phyloP scores from a whole-genome alignment of 1,140 invertebrate species.

The Trissolcus basalis region DNA sequence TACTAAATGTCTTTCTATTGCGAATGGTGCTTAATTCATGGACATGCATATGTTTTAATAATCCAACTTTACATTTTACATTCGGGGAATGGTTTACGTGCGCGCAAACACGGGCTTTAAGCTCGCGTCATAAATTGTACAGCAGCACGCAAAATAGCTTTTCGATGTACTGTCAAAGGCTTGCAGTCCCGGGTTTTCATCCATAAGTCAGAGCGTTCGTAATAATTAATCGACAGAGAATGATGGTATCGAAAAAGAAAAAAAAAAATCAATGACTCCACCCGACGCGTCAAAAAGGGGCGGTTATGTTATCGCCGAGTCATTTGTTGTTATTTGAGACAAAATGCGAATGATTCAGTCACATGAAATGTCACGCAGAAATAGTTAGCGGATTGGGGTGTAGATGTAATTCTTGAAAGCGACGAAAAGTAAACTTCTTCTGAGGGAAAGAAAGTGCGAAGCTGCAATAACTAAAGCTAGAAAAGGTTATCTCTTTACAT shows the following conservation, averaged over 20 bases:
- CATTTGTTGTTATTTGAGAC: no score
- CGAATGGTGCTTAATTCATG: constrained; percentile 40
- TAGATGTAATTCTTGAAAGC: constrained; percentile 35
- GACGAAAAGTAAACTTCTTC: constrained; percentile 26
- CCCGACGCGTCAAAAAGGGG: no score
- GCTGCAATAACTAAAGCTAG: constrained; percentile 39
- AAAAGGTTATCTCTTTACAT: constrained; percentile 47
- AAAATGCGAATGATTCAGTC: no score
- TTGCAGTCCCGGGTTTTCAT: constrained; percentile 38
- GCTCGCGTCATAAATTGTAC: constrained; percentile 56
- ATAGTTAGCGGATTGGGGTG: no score
- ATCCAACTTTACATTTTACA: constrained; percentile 9
- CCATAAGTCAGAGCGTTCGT: constrained; percentile 14
- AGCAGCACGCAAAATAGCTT: constrained; percentile 69
- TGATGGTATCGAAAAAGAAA: no score
- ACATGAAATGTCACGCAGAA: no score
- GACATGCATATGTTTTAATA: constrained; percentile 46
- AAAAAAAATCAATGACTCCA: no score
- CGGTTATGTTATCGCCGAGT: no score
- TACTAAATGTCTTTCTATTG: constrained; percentile 30
- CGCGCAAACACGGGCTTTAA: constrained; percentile 15
- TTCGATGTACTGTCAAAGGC: constrained; percentile 65
- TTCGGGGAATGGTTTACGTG: no score
- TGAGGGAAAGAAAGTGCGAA: constrained; percentile 17
- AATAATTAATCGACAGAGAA: constrained; percentile 14